Evolutionary conservation across 2,113 vertebrate species (phyloP).

Genomic region (Jacana jacana): DNA sequence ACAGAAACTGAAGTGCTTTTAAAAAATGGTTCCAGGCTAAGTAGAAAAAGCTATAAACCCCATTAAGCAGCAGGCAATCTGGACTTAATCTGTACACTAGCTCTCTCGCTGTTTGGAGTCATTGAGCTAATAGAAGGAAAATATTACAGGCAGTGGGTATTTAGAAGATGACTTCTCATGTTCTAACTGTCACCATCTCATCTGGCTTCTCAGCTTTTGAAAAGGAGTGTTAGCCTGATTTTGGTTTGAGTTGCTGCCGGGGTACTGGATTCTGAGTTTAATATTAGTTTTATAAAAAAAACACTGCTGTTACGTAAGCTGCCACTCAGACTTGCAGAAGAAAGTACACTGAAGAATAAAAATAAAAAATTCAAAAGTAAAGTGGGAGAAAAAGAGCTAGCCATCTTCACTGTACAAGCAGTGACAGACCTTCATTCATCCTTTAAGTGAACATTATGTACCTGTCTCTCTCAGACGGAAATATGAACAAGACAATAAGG

Average conservation of each 20-base stretch:
- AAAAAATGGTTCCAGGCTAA: neutral
- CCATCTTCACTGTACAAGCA: neutral
- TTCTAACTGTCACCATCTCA: neutral
- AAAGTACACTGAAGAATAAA: conserved; percentile 25
- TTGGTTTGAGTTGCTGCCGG: neutral
- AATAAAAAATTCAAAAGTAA: neutral
- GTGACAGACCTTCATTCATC: conserved; percentile 30
- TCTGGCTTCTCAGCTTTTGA: neutral
- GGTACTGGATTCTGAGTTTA: neutral
- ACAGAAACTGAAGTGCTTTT: neutral
- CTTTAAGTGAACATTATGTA: conserved; percentile 14
- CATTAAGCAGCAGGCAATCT: neutral
- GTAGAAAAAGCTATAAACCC: neutral
- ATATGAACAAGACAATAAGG: neutral
- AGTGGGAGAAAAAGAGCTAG: neutral
- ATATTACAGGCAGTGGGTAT: neutral
- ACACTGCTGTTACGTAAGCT: neutral
- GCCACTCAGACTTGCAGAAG: neutral
- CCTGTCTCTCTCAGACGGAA: conserved; percentile 13
- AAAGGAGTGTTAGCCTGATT: neutral
- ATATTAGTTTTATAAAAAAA: neutral
- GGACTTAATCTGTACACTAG: neutral
- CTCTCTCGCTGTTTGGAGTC: neutral
- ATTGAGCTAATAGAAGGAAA: neutral
- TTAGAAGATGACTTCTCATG: neutral